Conservation (phyloP, 1,140 invertebrate genomes). For the Chionoecetes opilio region DNA sequence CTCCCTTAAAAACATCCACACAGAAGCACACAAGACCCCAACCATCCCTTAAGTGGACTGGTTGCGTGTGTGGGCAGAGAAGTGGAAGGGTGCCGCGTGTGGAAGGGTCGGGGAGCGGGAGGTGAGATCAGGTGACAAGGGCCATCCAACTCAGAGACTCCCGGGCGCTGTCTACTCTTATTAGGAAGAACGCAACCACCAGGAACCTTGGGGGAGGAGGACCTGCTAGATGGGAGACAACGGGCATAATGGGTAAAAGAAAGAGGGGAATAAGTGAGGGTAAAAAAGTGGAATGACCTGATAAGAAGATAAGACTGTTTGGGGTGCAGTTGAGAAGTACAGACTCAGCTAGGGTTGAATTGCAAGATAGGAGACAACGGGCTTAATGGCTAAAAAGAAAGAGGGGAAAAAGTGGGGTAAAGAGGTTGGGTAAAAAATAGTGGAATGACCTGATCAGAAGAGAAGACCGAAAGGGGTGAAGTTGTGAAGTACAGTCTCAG, state of each 20-base stretch:
- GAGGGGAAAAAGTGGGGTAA: too few relatives aligned
- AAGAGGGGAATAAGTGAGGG: not conserved
- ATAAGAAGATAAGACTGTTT: too few relatives aligned
- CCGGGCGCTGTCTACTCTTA: not conserved
- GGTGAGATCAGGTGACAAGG: not conserved
- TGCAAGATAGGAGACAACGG: too few relatives aligned
- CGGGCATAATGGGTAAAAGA: not conserved
- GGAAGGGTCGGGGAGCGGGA: not conserved
- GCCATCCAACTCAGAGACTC: not conserved
- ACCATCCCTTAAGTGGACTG: not conserved
- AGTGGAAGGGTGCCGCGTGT: not conserved
- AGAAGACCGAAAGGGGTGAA: too few relatives aligned
- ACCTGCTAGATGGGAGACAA: not conserved
- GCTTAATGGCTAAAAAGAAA: too few relatives aligned
- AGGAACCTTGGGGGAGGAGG: not conserved
- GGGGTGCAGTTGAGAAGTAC: too few relatives aligned
- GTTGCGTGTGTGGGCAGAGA: conserved; percentile 13
- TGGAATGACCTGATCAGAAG: too few relatives aligned
- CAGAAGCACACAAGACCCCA: not conserved
- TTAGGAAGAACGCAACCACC: not conserved
- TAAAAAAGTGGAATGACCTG: too few relatives aligned
- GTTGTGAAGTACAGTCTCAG: too few relatives aligned
- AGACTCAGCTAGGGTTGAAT: too few relatives aligned
- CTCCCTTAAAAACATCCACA: not conserved
- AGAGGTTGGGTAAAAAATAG: too few relatives aligned